phyloP scores from a whole-genome alignment of 2,113 vertebrate species.

The Daphoenositta chrysoptera region DNA sequence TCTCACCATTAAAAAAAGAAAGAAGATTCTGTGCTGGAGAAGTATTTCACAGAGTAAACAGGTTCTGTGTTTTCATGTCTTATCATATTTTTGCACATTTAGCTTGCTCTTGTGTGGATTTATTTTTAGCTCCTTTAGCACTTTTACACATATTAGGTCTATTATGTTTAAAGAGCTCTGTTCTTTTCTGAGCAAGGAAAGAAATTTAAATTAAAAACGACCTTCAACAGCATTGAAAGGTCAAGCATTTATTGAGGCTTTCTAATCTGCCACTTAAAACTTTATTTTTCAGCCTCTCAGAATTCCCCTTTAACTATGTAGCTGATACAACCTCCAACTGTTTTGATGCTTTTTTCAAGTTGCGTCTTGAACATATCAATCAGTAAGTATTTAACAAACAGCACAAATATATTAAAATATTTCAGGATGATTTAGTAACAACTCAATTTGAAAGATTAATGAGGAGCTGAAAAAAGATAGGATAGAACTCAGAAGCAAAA shows the following conservation, averaged over 20 bases:
- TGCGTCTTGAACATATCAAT: neutral
- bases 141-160: neutral
- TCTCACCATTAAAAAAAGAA: neutral
- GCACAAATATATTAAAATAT: neutral
- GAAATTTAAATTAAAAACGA: neutral
- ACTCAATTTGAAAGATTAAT: neutral
- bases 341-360: neutral
- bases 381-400: neutral
- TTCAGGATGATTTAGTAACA: neutral
- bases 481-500: neutral
- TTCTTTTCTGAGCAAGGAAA: neutral
- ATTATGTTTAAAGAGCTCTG: neutral
- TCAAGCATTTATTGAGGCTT: neutral
- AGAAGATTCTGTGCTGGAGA: no score
- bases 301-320: fast-evolving
- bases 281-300: neutral
- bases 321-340: neutral
- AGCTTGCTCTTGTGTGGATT: neutral
- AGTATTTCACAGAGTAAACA: neutral
- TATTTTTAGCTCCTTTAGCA: neutral
- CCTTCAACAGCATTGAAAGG: neutral
- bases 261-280: neutral
- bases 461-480: neutral
- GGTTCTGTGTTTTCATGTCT: neutral
- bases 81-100: neutral